Conservation (phyloP, 2,888 invertebrate genomes). For the Cerceris rybyensis region DNA sequence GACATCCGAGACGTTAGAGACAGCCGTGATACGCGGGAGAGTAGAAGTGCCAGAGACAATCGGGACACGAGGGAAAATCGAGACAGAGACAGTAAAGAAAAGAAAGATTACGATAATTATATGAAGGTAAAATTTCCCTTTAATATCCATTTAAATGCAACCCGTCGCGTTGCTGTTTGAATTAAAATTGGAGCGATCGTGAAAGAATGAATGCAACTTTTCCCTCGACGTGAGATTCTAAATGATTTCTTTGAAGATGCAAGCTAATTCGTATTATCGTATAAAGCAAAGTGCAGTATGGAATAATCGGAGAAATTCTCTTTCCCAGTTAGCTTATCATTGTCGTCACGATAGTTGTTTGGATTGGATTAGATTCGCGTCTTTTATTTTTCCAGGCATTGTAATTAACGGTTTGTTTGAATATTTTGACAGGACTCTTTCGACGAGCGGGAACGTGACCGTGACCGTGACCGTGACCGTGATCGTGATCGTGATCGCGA, state of each 20-base stretch:
- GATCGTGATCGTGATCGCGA: constrained; percentile 64
- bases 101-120: constrained; percentile 80
- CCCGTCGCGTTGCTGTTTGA: too few species aligned
- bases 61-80: constrained; percentile 69
- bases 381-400: background rate
- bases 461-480: constrained; percentile 50
- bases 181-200: too few species aligned
- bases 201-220: too few species aligned
- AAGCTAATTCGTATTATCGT: too few species aligned
- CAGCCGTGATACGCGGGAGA: constrained; percentile 55
- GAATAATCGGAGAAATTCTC: too few species aligned
- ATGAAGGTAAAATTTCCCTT: constrained; percentile 72
- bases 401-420: too few species aligned
- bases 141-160: background rate
- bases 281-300: too few species aligned
- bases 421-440: constrained; percentile 68
- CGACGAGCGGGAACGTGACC: constrained; percentile 65
- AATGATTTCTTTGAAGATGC: too few species aligned
- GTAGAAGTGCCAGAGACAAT: constrained; percentile 63
- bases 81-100: constrained; percentile 71
- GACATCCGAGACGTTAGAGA: constrained; percentile 61
- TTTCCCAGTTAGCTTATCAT: too few species aligned
- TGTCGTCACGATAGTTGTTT: too few species aligned
- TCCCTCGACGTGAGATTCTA: too few species aligned
- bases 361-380: too few species aligned